A percentile compares a stretch with the other conserved stretches of the same genome.
These are phyloP conservation scores for Liposcelis brunnea DNA, from an alignment of 2,888 invertebrate species.

Conservation along the genomic window DNA sequence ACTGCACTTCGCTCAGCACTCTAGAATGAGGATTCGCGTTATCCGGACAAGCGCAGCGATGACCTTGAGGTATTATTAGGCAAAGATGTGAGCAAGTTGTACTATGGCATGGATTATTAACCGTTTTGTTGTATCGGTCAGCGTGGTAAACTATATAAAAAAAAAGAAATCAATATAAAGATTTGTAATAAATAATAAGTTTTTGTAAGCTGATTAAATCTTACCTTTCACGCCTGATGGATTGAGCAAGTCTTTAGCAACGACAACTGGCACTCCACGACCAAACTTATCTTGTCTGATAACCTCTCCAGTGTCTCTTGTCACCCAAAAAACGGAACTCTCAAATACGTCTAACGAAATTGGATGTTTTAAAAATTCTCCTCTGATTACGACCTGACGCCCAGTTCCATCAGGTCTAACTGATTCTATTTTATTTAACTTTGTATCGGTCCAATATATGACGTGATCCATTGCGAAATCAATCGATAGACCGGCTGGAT, in stretches of 20 bases:
- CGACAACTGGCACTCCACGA: conserved; percentile 67
- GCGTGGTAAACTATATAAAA: conserved; percentile 53
- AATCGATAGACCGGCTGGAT: conserved; percentile 77
- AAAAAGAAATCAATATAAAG: conserved; percentile 10
- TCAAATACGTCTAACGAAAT: conserved; percentile 87
- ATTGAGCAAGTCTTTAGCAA: conserved; percentile 68
- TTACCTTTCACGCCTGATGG: conserved; percentile 70
- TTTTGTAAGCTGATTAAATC: too few relatives aligned
- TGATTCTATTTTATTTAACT: conserved; percentile 75
- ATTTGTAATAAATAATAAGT: background rate
- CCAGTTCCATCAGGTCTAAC: conserved; percentile 67
- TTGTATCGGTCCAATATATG: conserved; percentile 92
- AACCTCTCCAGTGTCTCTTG: conserved; percentile 71
- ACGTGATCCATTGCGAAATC: conserved; percentile 80
- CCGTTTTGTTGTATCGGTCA: conserved; percentile 60
- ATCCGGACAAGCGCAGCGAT: conserved; percentile 84
- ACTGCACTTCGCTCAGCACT: conserved; percentile 37
- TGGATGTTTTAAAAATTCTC: conserved; percentile 45
- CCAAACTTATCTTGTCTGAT: conserved; percentile 93
- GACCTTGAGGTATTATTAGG: conserved; percentile 72
- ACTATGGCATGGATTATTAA: conserved; percentile 47
- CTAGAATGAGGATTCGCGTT: conserved; percentile 27
- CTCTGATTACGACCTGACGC: conserved; percentile 50
- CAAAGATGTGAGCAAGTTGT: conserved; percentile 84
- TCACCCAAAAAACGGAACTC: conserved; percentile 84